A percentile compares a stretch with the other conserved stretches of the same genome.
Evolutionary conservation across 1,140 invertebrate genomes (phyloP).

Genomic region (Lithobius niger): DNA sequence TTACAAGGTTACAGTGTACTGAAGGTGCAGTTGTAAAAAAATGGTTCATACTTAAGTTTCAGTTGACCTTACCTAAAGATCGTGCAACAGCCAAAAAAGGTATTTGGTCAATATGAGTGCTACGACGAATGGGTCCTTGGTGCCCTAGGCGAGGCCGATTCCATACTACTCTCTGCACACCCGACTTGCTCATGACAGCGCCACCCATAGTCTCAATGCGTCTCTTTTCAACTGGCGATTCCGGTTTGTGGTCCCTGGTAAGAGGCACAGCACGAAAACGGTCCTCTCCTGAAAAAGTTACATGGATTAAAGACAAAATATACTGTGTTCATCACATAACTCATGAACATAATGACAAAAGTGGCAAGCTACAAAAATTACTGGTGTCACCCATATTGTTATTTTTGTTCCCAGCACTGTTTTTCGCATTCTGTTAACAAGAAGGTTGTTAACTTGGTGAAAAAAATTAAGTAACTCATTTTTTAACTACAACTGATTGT

Average conservation of each 20-base stretch:
- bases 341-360: too few relatives aligned
- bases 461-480: too few relatives aligned
- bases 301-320: too few relatives aligned
- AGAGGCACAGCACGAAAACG: conserved; percentile 64
- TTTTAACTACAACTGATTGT: too few relatives aligned
- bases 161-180: conserved; percentile 93
- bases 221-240: conserved; percentile 66
- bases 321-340: too few relatives aligned
- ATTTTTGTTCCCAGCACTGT: too few relatives aligned
- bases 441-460: too few relatives aligned
- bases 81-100: conserved; percentile 92
- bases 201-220: conserved; percentile 71
- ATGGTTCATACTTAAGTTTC: not conserved
- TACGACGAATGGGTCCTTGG: conserved; percentile 63
- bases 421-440: too few relatives aligned
- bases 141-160: conserved; percentile 55
- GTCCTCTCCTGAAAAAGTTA: conserved; percentile 35
- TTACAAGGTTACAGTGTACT: too few relatives aligned
- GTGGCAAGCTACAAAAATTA: too few relatives aligned
- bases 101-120: conserved; percentile 82
- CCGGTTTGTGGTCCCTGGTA: conserved; percentile 90
- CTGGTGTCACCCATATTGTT: too few relatives aligned
- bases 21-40: not conserved
- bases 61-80: conserved; percentile 52
- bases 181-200: conserved; percentile 65